Base-by-base conservation (phyloP, 2,888 invertebrate genomes). In the Dorcus parallelipipedus region DNA sequence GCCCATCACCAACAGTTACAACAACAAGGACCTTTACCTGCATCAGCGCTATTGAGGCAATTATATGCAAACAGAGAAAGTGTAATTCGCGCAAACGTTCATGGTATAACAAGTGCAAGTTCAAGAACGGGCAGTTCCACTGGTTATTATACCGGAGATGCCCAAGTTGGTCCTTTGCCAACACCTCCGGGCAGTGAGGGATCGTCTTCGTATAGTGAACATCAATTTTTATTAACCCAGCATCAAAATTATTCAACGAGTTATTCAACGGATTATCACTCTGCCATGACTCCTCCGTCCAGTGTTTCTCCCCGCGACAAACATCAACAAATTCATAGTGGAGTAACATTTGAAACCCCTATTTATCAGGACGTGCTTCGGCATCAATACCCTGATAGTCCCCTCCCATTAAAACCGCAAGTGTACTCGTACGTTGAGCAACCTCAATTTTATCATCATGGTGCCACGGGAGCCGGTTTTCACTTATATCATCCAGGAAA, bases 241-340 rank as follows among this genome's bases (percentile, higher is more conserved):
- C 79, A 82, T 38, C 84, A 84, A 67, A 84, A 83, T 82, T 87
- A 68, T 83, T 84, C 72, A 80, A 84, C 71, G 80, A 77, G 81
- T 59, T 87, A 87, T 68, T 81, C 83, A 59, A 89, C 89, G 64
- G 93, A 93, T 72, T 93, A 93, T 71, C 95, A 95, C 76, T 49
- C 56, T 10, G 93, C 94, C 49, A 96, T 97, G 93, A 96, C 96
- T 3, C 96, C 96, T 53, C 97, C 97, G 52, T 94, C 95, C n/a
- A 96, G 96, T 3, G 96, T 96, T 1, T 96, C 96, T 4, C 96
- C 97, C 0, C 84, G 95, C 61, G 96, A 96, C 73, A 93, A 88
- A 68, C 86, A 81, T 76, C 84, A 83, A 74, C 88, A 87, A 68
- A 77, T 81, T 58, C 82, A 81, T 59, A 71, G 74, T 68, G 83